phyloP scores from a whole-genome alignment of 2,888 invertebrate species.

The Ethmia dodecea region DNA sequence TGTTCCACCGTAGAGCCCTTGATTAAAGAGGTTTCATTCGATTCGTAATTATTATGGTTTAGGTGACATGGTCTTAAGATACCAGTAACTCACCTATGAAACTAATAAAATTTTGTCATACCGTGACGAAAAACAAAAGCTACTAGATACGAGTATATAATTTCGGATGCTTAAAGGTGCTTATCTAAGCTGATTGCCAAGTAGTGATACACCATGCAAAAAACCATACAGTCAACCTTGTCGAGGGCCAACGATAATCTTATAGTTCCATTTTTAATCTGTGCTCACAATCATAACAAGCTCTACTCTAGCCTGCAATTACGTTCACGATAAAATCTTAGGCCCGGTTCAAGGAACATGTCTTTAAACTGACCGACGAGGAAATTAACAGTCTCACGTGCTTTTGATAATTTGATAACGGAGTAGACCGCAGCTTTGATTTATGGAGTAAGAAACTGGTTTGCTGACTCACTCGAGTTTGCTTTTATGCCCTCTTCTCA shows the following conservation, averaged over 20 bases:
- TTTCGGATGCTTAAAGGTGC: too few relatives aligned
- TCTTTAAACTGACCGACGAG: constrained; percentile 67
- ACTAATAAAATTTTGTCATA: too few relatives aligned
- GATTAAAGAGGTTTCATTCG: too few relatives aligned
- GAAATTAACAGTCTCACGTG: constrained; percentile 72
- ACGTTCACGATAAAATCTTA: constrained; percentile 55
- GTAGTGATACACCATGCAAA: too few relatives aligned
- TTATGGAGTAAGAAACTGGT: constrained; percentile 56
- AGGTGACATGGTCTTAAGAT: too few relatives aligned
- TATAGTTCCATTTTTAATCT: constrained; percentile 32
- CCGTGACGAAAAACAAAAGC: too few relatives aligned
- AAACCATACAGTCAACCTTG: too few relatives aligned
- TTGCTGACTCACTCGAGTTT: constrained; percentile 41
- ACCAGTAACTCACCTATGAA: too few relatives aligned
- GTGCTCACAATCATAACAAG: constrained; percentile 26
- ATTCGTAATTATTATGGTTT: too few relatives aligned
- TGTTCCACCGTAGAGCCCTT: too few relatives aligned
- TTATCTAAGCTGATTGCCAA: too few relatives aligned
- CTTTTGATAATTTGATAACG: constrained; percentile 75
- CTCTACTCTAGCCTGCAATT: constrained; percentile 67
- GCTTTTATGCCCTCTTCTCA: constrained; percentile 36
- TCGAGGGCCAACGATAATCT: neutral
- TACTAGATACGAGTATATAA: too few relatives aligned
- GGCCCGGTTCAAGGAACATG: constrained; percentile 63
- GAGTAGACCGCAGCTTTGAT: constrained; percentile 47